These are phyloP conservation scores for Coelopa pilipes DNA, from an alignment of 2,888 invertebrate species.

Conservation along the genomic window DNA sequence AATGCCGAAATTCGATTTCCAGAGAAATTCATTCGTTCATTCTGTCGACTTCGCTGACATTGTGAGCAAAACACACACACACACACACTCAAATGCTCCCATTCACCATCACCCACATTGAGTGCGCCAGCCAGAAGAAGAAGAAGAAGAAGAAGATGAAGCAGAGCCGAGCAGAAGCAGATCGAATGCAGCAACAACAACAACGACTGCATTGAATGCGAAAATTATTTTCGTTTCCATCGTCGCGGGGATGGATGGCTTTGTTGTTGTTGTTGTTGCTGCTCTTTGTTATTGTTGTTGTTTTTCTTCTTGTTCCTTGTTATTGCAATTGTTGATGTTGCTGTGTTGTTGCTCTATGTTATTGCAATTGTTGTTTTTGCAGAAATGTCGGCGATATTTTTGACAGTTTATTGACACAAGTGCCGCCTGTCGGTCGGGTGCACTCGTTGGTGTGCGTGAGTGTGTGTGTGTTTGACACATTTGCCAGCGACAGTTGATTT, in stretches of 20 bases:
- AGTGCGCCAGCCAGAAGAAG: no score
- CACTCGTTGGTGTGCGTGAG: not conserved
- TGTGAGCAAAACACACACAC: no score
- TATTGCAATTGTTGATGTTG: not conserved
- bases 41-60: no score
- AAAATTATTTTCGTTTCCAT: not conserved
- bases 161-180: no score
- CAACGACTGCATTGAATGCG: no score
- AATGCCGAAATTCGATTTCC: no score
- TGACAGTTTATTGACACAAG: constrained; percentile 18
- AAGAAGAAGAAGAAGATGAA: no score
- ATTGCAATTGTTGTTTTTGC: constrained; percentile 3
- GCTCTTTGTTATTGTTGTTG: not conserved
- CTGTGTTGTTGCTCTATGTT: not conserved
- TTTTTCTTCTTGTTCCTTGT: not conserved
- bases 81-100: no score
- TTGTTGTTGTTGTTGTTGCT: not conserved
- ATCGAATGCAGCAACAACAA: no score
- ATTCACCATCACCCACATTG: no score
- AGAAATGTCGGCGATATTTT: not conserved
- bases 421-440: not conserved
- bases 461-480: not conserved
- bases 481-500: not conserved
- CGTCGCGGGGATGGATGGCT: not conserved
- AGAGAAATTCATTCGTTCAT: no score